Evolutionary conservation across 2,113 vertebrate species (phyloP), one percentile per base, ranked within the genome.

Genomic region (Bambusicola thoracicus): DNA sequence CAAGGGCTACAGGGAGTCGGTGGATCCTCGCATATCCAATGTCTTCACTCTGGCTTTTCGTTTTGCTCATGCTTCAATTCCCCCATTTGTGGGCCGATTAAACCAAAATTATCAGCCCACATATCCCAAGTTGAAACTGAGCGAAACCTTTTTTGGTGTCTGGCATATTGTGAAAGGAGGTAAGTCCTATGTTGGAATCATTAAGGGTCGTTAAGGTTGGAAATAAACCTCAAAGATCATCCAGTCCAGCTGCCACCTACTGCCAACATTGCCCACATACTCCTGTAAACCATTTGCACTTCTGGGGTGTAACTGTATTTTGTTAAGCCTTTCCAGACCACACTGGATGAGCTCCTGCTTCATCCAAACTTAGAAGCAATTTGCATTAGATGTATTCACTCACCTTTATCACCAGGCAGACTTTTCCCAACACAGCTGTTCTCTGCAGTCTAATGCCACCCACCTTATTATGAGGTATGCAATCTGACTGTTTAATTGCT

Each of bases 21-120:
- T 98, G n/a, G 98, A 99, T 94, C 97, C 99, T 6, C 98, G 96
- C 13, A 98, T 99, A 38, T 3, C 99, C 69, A 99, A 97, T 0
- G 98, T 98, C 72, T 99, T 99, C 95, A 99, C 99, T 15, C 98
- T 98, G 8, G 98, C 98, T 25, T 99, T 98, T 93, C 98, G 98
- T 66, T 99, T 99, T 5, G 98, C 98, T 38, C 99, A 99, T 46
- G 96, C 98, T 73, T 94, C 98, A 25, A 70, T 99, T 77, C 98
- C 99, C 49, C 98, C 98, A 2, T 53, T 95, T 22, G 92, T 98
- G 68, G 89, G 94, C 82, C 98, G 98, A 61, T 94, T 99, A 91
- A 65, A 98, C 87, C 14, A 43, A 48, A 70, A 2, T 43, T 98
- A 98, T 92, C 95, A 34, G 58, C 95, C 98, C 40, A 27, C 94